phyloP scores from a whole-genome alignment of 2,888 invertebrate genomes.

The Psylliodes chrysocephalus region DNA sequence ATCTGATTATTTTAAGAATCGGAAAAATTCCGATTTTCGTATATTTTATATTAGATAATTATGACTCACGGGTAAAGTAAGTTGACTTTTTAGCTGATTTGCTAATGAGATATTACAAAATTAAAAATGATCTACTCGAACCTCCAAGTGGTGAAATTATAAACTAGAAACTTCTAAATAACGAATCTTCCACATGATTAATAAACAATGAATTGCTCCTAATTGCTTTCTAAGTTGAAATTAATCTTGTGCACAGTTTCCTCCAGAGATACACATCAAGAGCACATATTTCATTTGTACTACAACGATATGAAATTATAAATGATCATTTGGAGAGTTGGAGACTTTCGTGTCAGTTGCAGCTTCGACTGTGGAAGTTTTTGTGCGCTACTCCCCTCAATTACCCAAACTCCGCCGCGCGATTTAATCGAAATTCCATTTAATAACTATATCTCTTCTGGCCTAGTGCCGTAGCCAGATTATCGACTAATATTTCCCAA shows the following conservation, averaged over 20 bases:
- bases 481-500: constrained; percentile 26
- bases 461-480: constrained; percentile 27
- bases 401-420: background rate
- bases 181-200: background rate
- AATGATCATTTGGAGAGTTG: constrained; percentile 29
- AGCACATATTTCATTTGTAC: constrained; percentile 34
- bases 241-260: constrained; percentile 21
- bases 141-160: background rate
- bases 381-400: constrained; percentile 5
- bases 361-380: constrained; percentile 19
- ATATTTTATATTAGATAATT: too few species aligned
- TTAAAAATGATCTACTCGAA: too few species aligned
- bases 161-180: background rate
- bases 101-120: too few species aligned
- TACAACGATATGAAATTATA: constrained; percentile 33
- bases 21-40: too few species aligned
- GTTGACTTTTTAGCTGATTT: too few species aligned
- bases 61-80: too few species aligned
- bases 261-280: constrained; percentile 19
- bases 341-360: constrained; percentile 33
- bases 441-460: constrained; percentile 30
- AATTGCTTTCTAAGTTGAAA: constrained; percentile 26
- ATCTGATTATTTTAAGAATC: too few species aligned
- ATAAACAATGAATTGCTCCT: constrained; percentile 19
- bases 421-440: constrained; percentile 34